phyloP scores from a whole-genome alignment of 1,140 invertebrate species.

The Cepaea nemoralis region DNA sequence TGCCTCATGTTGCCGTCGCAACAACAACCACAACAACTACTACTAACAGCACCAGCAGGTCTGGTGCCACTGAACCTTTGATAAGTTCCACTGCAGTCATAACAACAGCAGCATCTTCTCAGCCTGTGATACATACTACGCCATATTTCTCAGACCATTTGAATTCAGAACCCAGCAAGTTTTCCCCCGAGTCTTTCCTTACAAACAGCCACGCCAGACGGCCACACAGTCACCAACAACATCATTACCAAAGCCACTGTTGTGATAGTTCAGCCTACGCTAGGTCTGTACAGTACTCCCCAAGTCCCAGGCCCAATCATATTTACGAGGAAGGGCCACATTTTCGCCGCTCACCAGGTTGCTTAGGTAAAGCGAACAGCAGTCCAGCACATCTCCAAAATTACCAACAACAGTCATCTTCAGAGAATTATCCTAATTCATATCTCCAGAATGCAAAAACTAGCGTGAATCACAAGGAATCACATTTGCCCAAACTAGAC shows the following conservation, averaged over 20 bases:
- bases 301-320: neutral
- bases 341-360: neutral
- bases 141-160: neutral
- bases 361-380: neutral
- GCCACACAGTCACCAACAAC: constrained; percentile 21
- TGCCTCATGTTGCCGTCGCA: neutral
- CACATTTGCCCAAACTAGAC: neutral
- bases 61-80: constrained; percentile 13
- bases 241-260: neutral
- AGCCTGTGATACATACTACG: constrained; percentile 23
- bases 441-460: neutral
- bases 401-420: neutral
- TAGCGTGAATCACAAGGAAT: neutral
- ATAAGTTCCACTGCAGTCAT: neutral
- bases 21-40: constrained; percentile 28
- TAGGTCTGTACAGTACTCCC: constrained; percentile 17
- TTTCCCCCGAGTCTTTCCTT: neutral
- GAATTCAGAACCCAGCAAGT: neutral
- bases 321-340: neutral
- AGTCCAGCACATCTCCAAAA: neutral
- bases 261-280: constrained; percentile 10
- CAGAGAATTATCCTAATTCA: neutral
- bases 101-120: neutral
- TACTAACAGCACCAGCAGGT: constrained; percentile 27
- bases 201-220: neutral